These are phyloP conservation scores for Epinephelus moara DNA, from an alignment of 2,113 vertebrate genomes.

Conservation along the genomic window DNA sequence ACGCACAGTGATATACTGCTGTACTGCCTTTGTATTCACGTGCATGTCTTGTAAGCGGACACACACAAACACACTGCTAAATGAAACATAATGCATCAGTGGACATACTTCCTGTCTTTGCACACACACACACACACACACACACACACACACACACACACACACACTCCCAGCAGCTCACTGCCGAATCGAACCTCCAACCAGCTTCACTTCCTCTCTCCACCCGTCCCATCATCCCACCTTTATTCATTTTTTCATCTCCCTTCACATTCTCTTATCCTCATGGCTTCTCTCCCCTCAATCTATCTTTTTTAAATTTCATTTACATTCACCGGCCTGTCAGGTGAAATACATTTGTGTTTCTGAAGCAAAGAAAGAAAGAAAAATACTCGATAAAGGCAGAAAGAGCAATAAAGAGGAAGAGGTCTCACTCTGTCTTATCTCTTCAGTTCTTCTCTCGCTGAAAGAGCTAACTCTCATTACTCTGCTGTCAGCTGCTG, in stretches of 20 bases:
- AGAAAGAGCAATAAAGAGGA: background rate
- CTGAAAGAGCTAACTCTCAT: constrained; percentile 42
- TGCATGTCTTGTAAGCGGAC: constrained; percentile 23
- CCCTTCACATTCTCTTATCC: background rate
- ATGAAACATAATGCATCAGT: background rate
- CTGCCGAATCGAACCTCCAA: constrained; percentile 47
- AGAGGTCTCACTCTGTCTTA: constrained; percentile 36
- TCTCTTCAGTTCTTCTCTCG: constrained; percentile 11
- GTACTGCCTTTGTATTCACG: constrained; percentile 25
- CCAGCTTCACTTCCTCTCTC: background rate
- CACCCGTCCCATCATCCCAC: background rate
- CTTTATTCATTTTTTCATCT: background rate
- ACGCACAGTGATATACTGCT: background rate
- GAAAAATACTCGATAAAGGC: constrained; percentile 22
- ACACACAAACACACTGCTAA: background rate
- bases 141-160: constrained; percentile 1
- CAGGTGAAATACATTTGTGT: constrained; percentile 40
- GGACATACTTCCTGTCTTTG: background rate
- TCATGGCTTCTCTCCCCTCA: background rate
- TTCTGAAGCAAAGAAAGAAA: constrained; percentile 14
- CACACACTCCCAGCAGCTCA: constrained; percentile 52
- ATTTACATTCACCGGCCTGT: background rate
- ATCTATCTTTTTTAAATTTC: background rate
- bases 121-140: background rate
- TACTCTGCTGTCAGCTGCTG: constrained; percentile 46